Evolutionary conservation across 2,113 vertebrate genomes (phyloP), one percentile per base, ranked within the genome.

Genomic region (Callorhinus ursinus): DNA sequence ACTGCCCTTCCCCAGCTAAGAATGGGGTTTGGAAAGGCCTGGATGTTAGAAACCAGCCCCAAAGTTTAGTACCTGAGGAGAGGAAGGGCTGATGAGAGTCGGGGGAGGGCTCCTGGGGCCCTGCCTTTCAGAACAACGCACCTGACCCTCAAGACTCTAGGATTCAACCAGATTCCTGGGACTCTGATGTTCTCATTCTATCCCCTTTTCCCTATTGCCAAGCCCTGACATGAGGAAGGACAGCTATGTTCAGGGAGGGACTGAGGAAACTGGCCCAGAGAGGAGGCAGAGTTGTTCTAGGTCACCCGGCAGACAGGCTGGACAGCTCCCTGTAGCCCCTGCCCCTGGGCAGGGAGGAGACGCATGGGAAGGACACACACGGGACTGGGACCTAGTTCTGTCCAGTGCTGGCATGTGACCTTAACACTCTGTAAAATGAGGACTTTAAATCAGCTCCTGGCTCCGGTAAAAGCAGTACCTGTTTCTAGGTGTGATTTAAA

Each of bases 391-490:
- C 61, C 90, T 86, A 49, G 18, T 36, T 92, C 86, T 86, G 63
- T 11, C 67, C 81, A 21, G 81, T 28, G 18, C 36, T 85, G 72
- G 11, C n/a, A 72, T 55, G 67, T 93, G 94, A 97, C 94, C 94
- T 98, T 94, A 80, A 46, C 21, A 31, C 26, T 84, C 82, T 46
- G 10, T 71, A 89, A 98, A 93, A 69, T 51, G 36, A 83, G 36
- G 36, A 46, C 69, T 88, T 87, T 63, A 82, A 76, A 89, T 86
- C 51, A 93, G 88, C 61, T 69, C n/a, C 71, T 22, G 31, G 76
- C 65, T 89, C 31, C 26, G 39, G 69, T 39, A 81, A 63, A 94
- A 92, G 46, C 80, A 88, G 28, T 63, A 42, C n/a, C 22, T 18
- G 10, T 90, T 91, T 89, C 61, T 93, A 92, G 31, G 31, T 92